phyloP scores from a whole-genome alignment of 2,888 invertebrate genomes.

The Drosophila gaucha region DNA sequence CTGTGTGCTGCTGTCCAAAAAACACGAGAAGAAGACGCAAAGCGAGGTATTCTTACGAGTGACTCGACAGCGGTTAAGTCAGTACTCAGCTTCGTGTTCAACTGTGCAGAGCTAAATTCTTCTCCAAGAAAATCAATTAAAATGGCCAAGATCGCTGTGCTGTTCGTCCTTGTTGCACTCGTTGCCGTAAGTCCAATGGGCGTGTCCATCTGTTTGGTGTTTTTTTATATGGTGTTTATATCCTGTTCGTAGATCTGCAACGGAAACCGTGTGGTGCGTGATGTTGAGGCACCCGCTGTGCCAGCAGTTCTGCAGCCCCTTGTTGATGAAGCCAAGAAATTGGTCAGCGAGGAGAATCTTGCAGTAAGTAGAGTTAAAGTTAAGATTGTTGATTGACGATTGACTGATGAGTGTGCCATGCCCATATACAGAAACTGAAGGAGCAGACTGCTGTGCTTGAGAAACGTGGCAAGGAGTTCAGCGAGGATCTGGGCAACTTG shows the following conservation, averaged over 20 bases:
- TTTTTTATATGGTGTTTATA: neutral
- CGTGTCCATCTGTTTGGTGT: conserved; percentile 1
- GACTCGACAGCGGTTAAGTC: conserved; percentile 14
- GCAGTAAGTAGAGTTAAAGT: conserved; percentile 7
- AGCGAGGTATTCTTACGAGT: conserved; percentile 42
- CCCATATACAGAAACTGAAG: conserved; percentile 11
- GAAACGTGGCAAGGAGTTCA: neutral
- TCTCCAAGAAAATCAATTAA: conserved; percentile 14
- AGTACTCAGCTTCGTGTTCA: conserved; percentile 46
- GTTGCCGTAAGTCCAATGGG: conserved; percentile 50
- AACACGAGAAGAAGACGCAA: conserved; percentile 35
- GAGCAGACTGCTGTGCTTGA: neutral
- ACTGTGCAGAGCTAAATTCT: conserved; percentile 38
- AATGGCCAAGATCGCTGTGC: conserved; percentile 58
- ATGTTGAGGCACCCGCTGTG: conserved; percentile 12
- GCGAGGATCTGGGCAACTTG: neutral
- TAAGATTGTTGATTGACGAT: neutral
- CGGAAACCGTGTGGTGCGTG: conserved; percentile 23
- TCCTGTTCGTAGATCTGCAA: conserved; percentile 16
- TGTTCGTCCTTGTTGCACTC: conserved; percentile 46
- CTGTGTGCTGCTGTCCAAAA: neutral
- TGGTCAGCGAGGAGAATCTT: conserved; percentile 5
- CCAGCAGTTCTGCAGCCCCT: neutral
- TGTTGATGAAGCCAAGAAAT: neutral
- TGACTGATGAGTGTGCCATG: neutral